Conservation (phyloP, 2,888 invertebrate genomes). For the Fragum fragum region DNA sequence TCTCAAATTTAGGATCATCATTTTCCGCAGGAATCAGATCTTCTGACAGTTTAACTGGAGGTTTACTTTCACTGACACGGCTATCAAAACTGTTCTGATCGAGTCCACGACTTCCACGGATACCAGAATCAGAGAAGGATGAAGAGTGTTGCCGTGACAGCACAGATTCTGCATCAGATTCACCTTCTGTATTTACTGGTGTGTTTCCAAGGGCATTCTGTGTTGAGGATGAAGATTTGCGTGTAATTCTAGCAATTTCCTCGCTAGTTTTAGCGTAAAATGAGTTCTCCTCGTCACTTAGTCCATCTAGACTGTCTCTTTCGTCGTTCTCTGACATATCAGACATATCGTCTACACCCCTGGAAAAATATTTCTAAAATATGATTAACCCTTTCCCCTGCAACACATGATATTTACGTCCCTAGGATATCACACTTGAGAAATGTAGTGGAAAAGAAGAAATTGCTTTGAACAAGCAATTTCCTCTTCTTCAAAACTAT, state of each 20-base stretch:
- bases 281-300: slow-evolving; percentile 78
- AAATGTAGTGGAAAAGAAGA: too few species aligned
- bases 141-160: slow-evolving; percentile 51
- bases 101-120: slow-evolving; percentile 39
- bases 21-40: slow-evolving; percentile 77
- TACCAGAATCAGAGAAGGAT: slow-evolving; percentile 65
- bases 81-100: slow-evolving; percentile 66
- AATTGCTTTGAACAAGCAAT: background rate
- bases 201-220: slow-evolving; percentile 40
- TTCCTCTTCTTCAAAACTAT: too few species aligned
- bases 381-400: too few species aligned
- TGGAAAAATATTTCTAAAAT: too few species aligned
- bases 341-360: slow-evolving; percentile 83
- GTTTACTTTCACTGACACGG: slow-evolving; percentile 50
- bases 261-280: slow-evolving; percentile 80
- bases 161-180: slow-evolving; percentile 66
- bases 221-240: slow-evolving; percentile 56
- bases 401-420: too few species aligned
- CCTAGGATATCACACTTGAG: too few species aligned
- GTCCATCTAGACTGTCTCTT: slow-evolving; percentile 63
- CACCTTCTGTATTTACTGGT: slow-evolving; percentile 68
- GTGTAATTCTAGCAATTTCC: slow-evolving; percentile 77
- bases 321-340: slow-evolving; percentile 81
- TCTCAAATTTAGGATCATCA: slow-evolving; percentile 83
- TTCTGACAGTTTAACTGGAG: slow-evolving; percentile 72